These are phyloP conservation scores for Melitaea athalia DNA, from an alignment of 2,888 invertebrate genomes.

Conservation along the genomic window DNA sequence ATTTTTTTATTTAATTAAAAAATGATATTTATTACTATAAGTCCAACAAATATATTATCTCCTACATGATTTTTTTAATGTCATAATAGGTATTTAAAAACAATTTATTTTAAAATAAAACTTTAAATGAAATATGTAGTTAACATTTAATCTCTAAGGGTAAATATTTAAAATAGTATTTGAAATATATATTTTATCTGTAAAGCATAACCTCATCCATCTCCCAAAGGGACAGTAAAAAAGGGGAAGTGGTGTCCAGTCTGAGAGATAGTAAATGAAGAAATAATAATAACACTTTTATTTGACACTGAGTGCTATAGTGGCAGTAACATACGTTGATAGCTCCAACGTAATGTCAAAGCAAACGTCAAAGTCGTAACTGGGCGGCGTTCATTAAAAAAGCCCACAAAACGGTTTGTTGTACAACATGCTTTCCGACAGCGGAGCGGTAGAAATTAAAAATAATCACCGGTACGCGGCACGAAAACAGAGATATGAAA, in stretches of 20 bases:
- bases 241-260: slow-evolving; percentile 36
- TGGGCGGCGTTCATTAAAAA: slow-evolving; percentile 64
- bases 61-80: too few relatives aligned
- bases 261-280: slow-evolving; percentile 36
- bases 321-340: slow-evolving; percentile 42
- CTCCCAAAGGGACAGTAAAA: slow-evolving; percentile 30
- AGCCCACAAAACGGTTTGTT: slow-evolving; percentile 61
- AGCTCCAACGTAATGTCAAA: slow-evolving; percentile 50
- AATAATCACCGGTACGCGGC: slow-evolving; percentile 63
- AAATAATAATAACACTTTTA: slow-evolving; percentile 44
- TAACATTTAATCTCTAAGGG: too few relatives aligned
- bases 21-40: too few relatives aligned
- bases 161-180: too few relatives aligned
- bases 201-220: slow-evolving; percentile 20
- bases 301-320: slow-evolving; percentile 42
- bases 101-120: too few relatives aligned
- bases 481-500: slow-evolving; percentile 70
- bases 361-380: slow-evolving; percentile 59
- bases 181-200: not conserved
- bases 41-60: too few relatives aligned
- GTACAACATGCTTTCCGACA: slow-evolving; percentile 63
- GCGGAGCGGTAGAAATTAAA: slow-evolving; percentile 69
- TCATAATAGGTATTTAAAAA: too few relatives aligned
- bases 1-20: too few relatives aligned
- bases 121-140: too few relatives aligned